Percentiles rank a stretch among this genome's conserved stretches.
Conservation (phyloP, 2,113 vertebrate species). For the Emydura subglobosa region DNA sequence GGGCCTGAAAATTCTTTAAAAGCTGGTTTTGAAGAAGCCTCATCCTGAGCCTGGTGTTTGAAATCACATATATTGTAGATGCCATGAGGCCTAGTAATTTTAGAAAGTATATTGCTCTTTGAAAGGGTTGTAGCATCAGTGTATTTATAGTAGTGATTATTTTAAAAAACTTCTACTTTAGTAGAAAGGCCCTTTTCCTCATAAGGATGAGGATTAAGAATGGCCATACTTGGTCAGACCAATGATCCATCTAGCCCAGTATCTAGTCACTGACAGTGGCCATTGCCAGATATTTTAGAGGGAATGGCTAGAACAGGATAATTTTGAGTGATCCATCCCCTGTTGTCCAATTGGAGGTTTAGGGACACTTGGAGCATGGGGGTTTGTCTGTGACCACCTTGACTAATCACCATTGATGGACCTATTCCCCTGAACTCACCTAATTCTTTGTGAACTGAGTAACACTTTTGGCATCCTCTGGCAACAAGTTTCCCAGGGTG, state of each 20-base stretch:
- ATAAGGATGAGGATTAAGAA: neutral
- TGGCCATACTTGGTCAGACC: no score
- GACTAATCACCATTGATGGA: no score
- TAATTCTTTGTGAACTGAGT: no score
- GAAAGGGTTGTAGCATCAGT: neutral
- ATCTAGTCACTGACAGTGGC: neutral
- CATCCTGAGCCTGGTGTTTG: neutral
- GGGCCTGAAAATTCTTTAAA: no score
- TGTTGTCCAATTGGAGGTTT: neutral
- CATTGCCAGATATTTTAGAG: neutral
- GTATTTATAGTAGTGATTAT: neutral
- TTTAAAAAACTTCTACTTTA: neutral
- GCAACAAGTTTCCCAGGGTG: no score
- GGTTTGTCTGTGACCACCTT: no score
- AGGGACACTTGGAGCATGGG: neutral
- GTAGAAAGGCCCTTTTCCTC: neutral
- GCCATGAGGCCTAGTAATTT: neutral
- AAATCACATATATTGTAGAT: neutral
- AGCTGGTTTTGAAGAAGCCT: no score
- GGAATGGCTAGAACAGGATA: neutral
- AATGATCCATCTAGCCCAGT: neutral
- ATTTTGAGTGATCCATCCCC: neutral
- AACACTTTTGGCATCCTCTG: no score
- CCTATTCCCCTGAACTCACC: no score
- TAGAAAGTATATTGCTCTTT: neutral